These are phyloP conservation scores for Rhorus exstirpatorius DNA, from an alignment of 2,888 invertebrate genomes.

Conservation along the genomic window DNA sequence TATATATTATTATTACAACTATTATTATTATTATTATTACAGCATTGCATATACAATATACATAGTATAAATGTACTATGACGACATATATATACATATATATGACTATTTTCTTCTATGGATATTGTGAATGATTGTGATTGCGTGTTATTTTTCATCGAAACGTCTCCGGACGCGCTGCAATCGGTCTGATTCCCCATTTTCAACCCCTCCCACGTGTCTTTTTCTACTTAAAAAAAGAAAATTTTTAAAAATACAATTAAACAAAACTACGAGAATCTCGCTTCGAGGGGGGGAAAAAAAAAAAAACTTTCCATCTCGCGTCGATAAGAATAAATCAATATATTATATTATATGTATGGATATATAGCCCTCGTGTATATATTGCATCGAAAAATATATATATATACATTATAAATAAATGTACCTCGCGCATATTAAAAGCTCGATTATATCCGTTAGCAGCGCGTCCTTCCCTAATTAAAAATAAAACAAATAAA, in stretches of 20 bases:
- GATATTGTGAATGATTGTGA: slow-evolving; percentile 81
- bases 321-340: slow-evolving; percentile 25
- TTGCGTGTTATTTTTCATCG: slow-evolving; percentile 73
- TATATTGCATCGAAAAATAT: slow-evolving; percentile 6
- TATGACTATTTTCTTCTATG: slow-evolving; percentile 84
- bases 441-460: slow-evolving; percentile 53
- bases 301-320: slow-evolving; percentile 26
- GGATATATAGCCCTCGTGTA: slow-evolving; percentile 16
- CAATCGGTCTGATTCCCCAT: slow-evolving; percentile 48
- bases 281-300: slow-evolving; percentile 36
- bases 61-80: slow-evolving; percentile 77
- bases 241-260: slow-evolving; percentile 11
- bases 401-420: slow-evolving; percentile 10
- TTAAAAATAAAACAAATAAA: slow-evolving; percentile 37
- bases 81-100: slow-evolving; percentile 74
- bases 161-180: slow-evolving; percentile 65
- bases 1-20: slow-evolving; percentile 38
- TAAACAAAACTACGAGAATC: slow-evolving; percentile 34
- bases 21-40: slow-evolving; percentile 67
- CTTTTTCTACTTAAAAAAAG: slow-evolving; percentile 29
- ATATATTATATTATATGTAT: slow-evolving; percentile 6
- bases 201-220: slow-evolving; percentile 20
- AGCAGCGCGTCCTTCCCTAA: slow-evolving; percentile 65
- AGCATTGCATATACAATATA: slow-evolving; percentile 78
- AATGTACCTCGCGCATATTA: slow-evolving; percentile 58